phyloP scores from a whole-genome alignment of 2,113 vertebrate genomes.

The Lota lota region DNA sequence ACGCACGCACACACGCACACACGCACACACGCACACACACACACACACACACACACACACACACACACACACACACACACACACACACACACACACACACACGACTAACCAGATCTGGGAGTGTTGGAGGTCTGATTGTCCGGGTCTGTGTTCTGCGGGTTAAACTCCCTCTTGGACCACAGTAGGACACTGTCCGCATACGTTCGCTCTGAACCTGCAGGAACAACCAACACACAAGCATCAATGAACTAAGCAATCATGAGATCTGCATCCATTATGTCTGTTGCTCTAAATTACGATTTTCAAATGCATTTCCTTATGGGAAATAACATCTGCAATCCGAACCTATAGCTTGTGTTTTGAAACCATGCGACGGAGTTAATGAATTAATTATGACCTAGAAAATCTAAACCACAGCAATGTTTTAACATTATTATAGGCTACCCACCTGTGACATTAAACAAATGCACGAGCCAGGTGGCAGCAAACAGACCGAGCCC shows the following conservation, averaged over 20 bases:
- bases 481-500: slow-evolving; percentile 61
- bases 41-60: slow-evolving; percentile 4
- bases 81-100: background rate
- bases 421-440: background rate
- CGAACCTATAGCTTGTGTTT: no score
- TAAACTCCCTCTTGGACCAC: slow-evolving; percentile 55
- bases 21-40: background rate
- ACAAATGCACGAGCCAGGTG: slow-evolving; percentile 52
- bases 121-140: slow-evolving; percentile 50
- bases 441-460: slow-evolving; percentile 62
- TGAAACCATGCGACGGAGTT: no score
- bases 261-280: no score
- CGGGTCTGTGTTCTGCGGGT: slow-evolving; percentile 33
- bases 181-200: slow-evolving; percentile 21
- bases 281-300: no score
- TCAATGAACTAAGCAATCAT: no score
- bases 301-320: no score
- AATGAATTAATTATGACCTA: background rate
- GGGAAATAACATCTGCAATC: no score
- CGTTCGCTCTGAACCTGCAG: slow-evolving; percentile 27
- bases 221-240: background rate
- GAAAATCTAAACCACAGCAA: background rate
- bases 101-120: slow-evolving; percentile 55
- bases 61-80: background rate
- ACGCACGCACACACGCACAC: background rate